A percentile compares a stretch with the other conserved stretches of the same genome.
Evolutionary conservation across 2,888 invertebrate species (phyloP).

Genomic region (Oxytorus armatus): DNA sequence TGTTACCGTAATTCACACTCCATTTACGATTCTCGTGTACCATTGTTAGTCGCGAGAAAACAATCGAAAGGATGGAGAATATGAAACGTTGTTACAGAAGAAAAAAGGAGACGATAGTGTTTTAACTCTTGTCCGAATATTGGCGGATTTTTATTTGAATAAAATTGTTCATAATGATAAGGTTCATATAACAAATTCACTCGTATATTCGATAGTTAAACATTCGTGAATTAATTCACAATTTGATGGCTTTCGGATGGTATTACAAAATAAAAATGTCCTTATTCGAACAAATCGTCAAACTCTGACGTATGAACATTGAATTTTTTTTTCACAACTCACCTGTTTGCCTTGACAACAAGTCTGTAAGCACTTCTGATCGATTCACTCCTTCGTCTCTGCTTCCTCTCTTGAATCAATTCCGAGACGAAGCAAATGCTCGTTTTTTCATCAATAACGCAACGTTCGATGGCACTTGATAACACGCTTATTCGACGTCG

Average conservation of each 20-base stretch:
- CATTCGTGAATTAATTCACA: too few species aligned
- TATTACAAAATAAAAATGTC: background rate
- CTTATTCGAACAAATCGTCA: background rate
- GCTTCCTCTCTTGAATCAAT: background rate
- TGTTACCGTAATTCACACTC: too few species aligned
- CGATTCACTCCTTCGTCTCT: constrained; percentile 13
- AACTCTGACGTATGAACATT: background rate
- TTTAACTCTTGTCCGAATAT: too few species aligned
- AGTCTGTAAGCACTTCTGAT: background rate
- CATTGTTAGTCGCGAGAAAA: too few species aligned
- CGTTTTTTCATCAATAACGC: constrained; percentile 5
- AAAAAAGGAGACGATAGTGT: too few species aligned
- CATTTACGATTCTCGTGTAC: too few species aligned
- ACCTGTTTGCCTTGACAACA: constrained; percentile 53
- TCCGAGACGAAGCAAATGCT: background rate
- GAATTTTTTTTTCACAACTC: constrained; percentile 29
- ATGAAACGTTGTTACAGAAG: too few species aligned
- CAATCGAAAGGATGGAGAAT: too few species aligned
- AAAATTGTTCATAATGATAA: too few species aligned
- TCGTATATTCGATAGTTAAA: too few species aligned
- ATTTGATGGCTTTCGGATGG: background rate
- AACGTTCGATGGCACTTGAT: background rate
- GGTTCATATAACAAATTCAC: too few species aligned
- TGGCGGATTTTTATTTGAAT: too few species aligned
- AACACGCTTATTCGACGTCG: constrained; percentile 25